phyloP scores from a whole-genome alignment of 2,888 invertebrate genomes.

The Ecliptopera silaceata region DNA sequence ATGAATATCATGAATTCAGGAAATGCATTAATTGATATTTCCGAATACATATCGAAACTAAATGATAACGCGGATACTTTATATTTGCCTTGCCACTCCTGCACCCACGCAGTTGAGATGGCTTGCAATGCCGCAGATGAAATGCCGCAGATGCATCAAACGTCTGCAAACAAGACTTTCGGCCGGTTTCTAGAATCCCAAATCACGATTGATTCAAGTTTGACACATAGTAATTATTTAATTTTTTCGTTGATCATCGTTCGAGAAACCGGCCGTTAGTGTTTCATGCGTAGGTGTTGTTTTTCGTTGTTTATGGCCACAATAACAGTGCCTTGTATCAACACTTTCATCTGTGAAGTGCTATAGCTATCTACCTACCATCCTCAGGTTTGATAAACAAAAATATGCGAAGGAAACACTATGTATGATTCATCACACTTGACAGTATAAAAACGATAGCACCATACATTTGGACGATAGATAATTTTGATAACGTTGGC shows the following conservation, averaged over 20 bases:
- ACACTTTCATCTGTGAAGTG: conserved; percentile 1
- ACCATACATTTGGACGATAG: conserved; percentile 26
- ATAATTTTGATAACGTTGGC: conserved; percentile 17
- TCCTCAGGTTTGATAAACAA: conserved; percentile 3
- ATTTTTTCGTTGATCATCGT: no score
- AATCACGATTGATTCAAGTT: no score
- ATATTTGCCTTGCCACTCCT: neutral
- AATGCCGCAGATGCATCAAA: conserved; percentile 3
- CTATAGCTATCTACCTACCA: neutral
- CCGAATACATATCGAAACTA: no score
- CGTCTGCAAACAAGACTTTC: conserved; percentile 18
- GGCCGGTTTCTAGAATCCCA: no score
- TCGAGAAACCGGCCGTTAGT: no score
- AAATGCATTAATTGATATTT: neutral
- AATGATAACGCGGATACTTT: no score
- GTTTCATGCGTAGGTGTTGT: conserved; percentile 3
- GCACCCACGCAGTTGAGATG: conserved; percentile 6
- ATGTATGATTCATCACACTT: conserved; percentile 20
- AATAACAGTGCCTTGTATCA: neutral
- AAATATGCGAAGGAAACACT: neutral
- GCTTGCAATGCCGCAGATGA: conserved; percentile 18
- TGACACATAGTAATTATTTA: no score
- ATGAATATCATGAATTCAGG: neutral
- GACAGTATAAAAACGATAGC: conserved; percentile 14
- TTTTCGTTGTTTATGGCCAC: neutral